Conservation (phyloP, 2,113 vertebrate genomes). For the Tetrax tetrax region DNA sequence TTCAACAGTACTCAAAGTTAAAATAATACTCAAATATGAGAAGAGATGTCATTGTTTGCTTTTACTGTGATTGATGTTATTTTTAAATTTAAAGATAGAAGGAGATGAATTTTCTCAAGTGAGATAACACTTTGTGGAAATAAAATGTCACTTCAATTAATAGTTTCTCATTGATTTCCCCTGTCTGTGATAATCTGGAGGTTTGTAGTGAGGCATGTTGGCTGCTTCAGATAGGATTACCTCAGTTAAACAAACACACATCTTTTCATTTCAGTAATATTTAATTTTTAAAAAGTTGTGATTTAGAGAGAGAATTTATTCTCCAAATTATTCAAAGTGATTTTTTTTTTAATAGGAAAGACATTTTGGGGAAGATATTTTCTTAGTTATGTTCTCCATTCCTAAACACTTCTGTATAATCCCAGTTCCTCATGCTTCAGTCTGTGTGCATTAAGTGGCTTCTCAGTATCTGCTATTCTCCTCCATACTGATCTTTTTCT, state of each 20-base stretch:
- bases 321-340: background rate
- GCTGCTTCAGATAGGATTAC: background rate
- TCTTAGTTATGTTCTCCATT: background rate
- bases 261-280: background rate
- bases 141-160: background rate
- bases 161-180: background rate
- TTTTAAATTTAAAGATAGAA: background rate
- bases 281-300: background rate
- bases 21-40: background rate
- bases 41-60: background rate
- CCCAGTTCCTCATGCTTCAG: background rate
- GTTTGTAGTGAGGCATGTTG: background rate
- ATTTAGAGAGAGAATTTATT: background rate
- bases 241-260: background rate
- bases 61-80: background rate
- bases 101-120: background rate
- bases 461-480: background rate
- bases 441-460: rapidly evolving
- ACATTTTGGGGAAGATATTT: background rate
- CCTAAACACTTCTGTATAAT: background rate
- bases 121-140: background rate
- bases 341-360: background rate
- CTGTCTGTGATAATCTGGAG: background rate
- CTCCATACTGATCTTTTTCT: background rate
- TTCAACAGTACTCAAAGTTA: background rate